Base-by-base conservation (phyloP, 1,140 invertebrate species). In the Scaptomyza montana region DNA sequence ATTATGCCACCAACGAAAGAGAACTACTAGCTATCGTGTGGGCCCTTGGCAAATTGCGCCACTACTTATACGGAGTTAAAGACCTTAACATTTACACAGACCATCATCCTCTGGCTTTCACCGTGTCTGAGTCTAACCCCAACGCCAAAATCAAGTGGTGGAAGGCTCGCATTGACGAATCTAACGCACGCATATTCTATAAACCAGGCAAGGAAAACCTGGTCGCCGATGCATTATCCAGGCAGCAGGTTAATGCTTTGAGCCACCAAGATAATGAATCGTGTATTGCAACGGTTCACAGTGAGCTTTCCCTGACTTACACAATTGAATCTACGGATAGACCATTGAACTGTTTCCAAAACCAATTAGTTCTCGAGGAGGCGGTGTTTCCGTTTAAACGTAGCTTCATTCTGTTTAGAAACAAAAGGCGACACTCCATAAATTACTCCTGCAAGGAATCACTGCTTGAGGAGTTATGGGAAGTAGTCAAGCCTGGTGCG, bases 291-390 rank as follows among this genome's bases (percentile, higher is more conserved):
- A 51, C 49, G 25, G n/a, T 5, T 64, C 13, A 50, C 50, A 16
- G 16, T 16, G 16, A 16, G 16, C 16, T 16, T 16, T 16, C 16
- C 16, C 16, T 16, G 16, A 16, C 46, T 6, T 2, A 62, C 33
- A 51, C 60, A 12, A 50, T 62, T 25, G 16, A 62, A 25, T 12
- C 60, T 3, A 62, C 60, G 3, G 47, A 51, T 6, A 62, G 50
- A 8, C 60, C 47, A 2, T 51, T 51, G 30, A 51, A 51, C 13
- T 62, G 60, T 10, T 62, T 51, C 47, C 47, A 51, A 10, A 62
- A 62, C 30, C 30, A 62, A 13, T 51, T 62, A 36, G n/a, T 41
- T 21, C 13, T 76, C 12, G 54, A 63, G 12, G 30, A 50, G 16
- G 46, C 33, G 30, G 10, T 9, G 9, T 47, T n/a, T 8, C n/a